phyloP scores from a whole-genome alignment of 2,888 invertebrate genomes.

The Cybosia mesomella region DNA sequence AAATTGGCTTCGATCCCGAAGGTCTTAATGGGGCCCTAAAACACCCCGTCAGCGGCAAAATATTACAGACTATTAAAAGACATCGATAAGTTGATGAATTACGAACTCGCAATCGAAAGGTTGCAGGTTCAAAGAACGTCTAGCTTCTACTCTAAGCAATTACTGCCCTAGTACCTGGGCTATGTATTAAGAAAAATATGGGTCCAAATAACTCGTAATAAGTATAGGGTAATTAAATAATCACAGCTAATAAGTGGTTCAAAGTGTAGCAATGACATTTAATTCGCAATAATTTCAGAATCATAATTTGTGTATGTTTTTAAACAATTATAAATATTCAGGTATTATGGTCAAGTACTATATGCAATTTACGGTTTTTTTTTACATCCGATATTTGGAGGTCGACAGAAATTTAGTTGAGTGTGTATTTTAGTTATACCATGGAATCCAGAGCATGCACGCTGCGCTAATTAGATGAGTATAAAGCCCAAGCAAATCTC shows the following conservation, averaged over 20 bases:
- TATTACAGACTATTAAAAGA: too few species aligned
- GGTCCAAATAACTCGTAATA: background rate
- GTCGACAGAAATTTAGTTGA: background rate
- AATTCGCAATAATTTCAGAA: conserved; percentile 13
- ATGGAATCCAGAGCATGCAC: background rate
- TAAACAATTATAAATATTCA: conserved; percentile 23
- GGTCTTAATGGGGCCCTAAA: too few species aligned
- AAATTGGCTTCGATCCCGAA: too few species aligned
- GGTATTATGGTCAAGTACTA: conserved; percentile 31
- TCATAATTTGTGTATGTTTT: conserved; percentile 6
- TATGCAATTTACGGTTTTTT: conserved; percentile 17
- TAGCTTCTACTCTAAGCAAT: too few species aligned
- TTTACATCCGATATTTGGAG: conserved; percentile 16
- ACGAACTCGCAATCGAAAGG: too few species aligned
- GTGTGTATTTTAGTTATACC: background rate
- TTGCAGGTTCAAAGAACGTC: too few species aligned
- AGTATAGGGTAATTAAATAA: background rate
- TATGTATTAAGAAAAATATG: too few species aligned
- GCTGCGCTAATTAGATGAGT: background rate
- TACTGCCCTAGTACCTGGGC: too few species aligned
- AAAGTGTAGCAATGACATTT: conserved; percentile 14
- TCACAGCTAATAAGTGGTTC: background rate
- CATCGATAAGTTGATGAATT: too few species aligned
- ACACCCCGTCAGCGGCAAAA: too few species aligned
- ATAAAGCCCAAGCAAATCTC: too few species aligned